A percentile compares a stretch with the other conserved stretches of the same genome.
Evolutionary conservation across 2,113 vertebrate species (phyloP).

Genomic region (Reinhardtius hippoglossoides): DNA sequence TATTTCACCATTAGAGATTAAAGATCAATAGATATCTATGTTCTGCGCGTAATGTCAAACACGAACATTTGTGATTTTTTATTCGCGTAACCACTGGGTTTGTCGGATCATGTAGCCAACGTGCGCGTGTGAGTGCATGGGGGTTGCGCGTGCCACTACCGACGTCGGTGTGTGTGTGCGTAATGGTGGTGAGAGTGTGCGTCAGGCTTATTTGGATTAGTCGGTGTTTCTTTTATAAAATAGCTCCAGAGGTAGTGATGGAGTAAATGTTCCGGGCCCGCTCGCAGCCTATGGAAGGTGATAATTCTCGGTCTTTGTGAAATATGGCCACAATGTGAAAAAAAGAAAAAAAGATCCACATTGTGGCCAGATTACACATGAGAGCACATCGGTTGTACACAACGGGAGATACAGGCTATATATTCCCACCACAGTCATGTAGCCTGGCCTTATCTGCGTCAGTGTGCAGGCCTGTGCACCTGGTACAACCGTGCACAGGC

Average conservation of each 20-base stretch:
- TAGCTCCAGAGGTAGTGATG: slow-evolving; percentile 56
- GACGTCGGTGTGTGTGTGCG: slow-evolving; percentile 39
- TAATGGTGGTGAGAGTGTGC: slow-evolving; percentile 66
- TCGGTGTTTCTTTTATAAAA: slow-evolving; percentile 63
- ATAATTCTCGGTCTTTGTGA: slow-evolving; percentile 16
- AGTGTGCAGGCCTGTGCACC: slow-evolving; percentile 57
- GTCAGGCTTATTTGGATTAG: slow-evolving; percentile 70
- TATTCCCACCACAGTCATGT: slow-evolving; percentile 31
- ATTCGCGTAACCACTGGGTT: slow-evolving; percentile 23
- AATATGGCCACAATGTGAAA: slow-evolving; percentile 5
- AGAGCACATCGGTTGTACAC: slow-evolving; percentile 46
- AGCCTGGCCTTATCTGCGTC: slow-evolving; percentile 59
- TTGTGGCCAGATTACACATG: slow-evolving; percentile 46
- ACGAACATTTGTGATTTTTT: slow-evolving; percentile 19
- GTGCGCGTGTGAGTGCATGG: background rate
- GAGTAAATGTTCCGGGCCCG: slow-evolving; percentile 47
- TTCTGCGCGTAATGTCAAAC: slow-evolving; percentile 23
- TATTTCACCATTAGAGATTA: slow-evolving; percentile 1
- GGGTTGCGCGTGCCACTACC: slow-evolving; percentile 47
- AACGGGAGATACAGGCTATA: slow-evolving; percentile 30
- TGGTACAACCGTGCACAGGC: slow-evolving; percentile 53
- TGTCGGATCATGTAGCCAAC: slow-evolving; percentile 57
- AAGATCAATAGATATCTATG: slow-evolving; percentile 9
- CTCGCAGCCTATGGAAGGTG: slow-evolving; percentile 12
- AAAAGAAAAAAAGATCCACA: slow-evolving; percentile 18